phyloP scores from a whole-genome alignment of 1,140 invertebrate species.

The Arctopsyche grandis region DNA sequence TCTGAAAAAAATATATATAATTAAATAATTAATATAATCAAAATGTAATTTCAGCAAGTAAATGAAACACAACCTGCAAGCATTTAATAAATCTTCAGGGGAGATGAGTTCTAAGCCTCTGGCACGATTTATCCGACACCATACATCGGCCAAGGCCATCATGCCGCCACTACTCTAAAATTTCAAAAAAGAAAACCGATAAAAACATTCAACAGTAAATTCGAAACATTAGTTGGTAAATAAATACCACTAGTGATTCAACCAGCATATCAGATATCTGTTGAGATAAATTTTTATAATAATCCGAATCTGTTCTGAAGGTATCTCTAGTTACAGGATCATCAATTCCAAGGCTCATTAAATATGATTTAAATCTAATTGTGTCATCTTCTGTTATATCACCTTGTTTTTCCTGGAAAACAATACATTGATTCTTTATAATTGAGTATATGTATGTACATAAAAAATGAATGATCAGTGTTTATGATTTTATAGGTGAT shows the following conservation, averaged over 20 bases:
- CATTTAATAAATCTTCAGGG: constrained; percentile 94
- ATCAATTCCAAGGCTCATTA: constrained; percentile 96
- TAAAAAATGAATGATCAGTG: too few species aligned
- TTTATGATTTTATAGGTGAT: too few species aligned
- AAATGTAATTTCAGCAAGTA: neutral
- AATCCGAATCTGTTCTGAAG: constrained; percentile 87
- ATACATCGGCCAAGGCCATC: constrained; percentile 96
- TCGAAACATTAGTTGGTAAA: neutral
- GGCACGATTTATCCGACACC: constrained; percentile 94
- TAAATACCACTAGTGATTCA: constrained; percentile 79
- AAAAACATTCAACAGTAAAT: neutral
- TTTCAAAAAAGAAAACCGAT: neutral
- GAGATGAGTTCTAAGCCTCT: constrained; percentile 90
- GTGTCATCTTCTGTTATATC: constrained; percentile 98
- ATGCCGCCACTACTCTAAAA: constrained; percentile 91
- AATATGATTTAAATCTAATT: constrained; percentile 93
- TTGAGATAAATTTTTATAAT: constrained; percentile 86
- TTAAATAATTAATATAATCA: neutral
- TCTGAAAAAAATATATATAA: constrained; percentile 56
- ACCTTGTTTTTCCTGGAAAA: constrained; percentile 87
- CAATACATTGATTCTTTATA: constrained; percentile 38
- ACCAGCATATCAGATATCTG: constrained; percentile 87
- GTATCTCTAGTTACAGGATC: constrained; percentile 95
- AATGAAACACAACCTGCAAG: constrained; percentile 71
- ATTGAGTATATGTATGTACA: neutral